Percentiles rank a stretch among this genome's conserved stretches.
Conservation (phyloP, 2,113 vertebrate genomes). For the Festucalex cinctus region DNA sequence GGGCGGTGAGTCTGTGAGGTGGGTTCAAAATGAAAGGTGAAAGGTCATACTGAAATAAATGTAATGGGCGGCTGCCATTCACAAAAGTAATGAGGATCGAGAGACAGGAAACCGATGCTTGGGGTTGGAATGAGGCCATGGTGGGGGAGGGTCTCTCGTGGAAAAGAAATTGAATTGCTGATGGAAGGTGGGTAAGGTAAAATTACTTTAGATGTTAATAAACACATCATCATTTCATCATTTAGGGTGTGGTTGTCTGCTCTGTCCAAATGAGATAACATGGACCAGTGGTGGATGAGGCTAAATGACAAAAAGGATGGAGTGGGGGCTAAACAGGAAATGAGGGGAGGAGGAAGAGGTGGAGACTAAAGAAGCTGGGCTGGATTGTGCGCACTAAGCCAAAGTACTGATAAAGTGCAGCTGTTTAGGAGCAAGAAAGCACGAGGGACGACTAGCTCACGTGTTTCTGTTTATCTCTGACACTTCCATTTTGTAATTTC, state of each 20-base stretch:
- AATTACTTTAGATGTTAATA: not conserved
- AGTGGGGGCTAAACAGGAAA: conserved; percentile 54
- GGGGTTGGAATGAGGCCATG: conserved; percentile 53
- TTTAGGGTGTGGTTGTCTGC: conserved; percentile 13
- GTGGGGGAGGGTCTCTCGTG: conserved; percentile 41
- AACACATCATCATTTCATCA: too few species aligned
- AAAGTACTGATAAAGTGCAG: conserved; percentile 65
- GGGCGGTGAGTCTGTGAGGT: not conserved
- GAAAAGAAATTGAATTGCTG: not conserved
- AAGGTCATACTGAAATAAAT: conserved; percentile 11
- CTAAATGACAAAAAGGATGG: conserved; percentile 40
- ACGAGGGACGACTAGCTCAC: conserved; percentile 24
- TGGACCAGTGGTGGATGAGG: conserved; percentile 16
- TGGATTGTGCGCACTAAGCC: conserved; percentile 48
- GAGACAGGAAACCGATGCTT: conserved; percentile 55
- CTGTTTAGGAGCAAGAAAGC: conserved; percentile 47
- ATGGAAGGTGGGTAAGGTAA: conserved; percentile 16
- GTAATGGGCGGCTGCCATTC: conserved; percentile 18
- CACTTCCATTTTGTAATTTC: not conserved
- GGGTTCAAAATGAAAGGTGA: conserved; percentile 14
- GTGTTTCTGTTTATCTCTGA: conserved; percentile 25
- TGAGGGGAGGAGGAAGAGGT: conserved; percentile 33
- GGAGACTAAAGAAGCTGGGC: conserved; percentile 31
- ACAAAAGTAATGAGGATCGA: conserved; percentile 34
- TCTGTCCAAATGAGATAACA: conserved; percentile 8